Evolutionary conservation across 1,140 invertebrate genomes (phyloP).

Genomic region (Lanistes nyassanus): DNA sequence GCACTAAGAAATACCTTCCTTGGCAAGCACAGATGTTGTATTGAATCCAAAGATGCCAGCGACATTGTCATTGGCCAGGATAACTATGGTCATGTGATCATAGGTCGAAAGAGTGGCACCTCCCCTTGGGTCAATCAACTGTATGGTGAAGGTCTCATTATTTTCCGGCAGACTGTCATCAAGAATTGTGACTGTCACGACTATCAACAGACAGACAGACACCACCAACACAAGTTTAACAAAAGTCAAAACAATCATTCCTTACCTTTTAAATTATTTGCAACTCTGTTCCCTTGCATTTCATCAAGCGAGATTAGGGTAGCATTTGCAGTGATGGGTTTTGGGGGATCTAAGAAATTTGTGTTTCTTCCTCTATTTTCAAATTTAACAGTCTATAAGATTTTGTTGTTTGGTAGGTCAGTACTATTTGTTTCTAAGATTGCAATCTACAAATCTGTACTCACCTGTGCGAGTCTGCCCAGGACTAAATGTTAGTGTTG

Average conservation of each 20-base stretch:
- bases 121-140: constrained; percentile 51
- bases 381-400: not conserved
- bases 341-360: no score
- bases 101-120: constrained; percentile 46
- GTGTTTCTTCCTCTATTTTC: no score
- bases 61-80: constrained; percentile 64
- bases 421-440: not conserved
- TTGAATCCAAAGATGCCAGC: constrained; percentile 57
- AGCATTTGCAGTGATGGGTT: no score
- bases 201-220: constrained; percentile 37
- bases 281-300: not conserved
- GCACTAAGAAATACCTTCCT: constrained; percentile 54
- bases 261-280: not conserved
- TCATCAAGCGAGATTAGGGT: no score
- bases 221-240: constrained; percentile 3
- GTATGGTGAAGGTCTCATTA: constrained; percentile 53
- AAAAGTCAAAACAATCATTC: not conserved
- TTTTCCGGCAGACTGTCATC: constrained; percentile 59
- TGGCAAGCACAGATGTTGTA: constrained; percentile 48
- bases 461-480: constrained; percentile 56
- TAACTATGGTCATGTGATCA: constrained; percentile 48
- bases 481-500: constrained; percentile 55
- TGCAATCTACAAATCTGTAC: constrained; percentile 15
- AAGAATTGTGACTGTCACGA: constrained; percentile 58
- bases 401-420: not conserved